phyloP scores from a whole-genome alignment of 2,888 invertebrate species.

The Drosophila pegasa region DNA sequence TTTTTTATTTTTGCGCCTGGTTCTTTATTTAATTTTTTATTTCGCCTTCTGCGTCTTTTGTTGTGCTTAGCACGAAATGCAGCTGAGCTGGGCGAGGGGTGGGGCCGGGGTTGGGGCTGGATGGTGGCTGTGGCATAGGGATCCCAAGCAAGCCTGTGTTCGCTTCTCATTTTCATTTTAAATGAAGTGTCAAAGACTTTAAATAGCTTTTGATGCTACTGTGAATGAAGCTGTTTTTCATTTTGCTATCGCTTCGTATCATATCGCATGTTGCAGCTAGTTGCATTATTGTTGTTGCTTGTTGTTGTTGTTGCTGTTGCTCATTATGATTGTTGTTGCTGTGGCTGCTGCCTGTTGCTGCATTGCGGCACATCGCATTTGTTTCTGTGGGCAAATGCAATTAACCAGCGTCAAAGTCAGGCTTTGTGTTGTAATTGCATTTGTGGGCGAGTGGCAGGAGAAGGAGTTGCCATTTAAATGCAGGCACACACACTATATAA shows the following conservation, averaged over 20 bases:
- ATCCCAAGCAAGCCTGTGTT: constrained; percentile 8
- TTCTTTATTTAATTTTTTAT: constrained; percentile 50
- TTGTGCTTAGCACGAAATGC: constrained; percentile 70
- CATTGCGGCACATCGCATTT: constrained; percentile 11
- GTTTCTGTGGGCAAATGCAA: constrained; percentile 28
- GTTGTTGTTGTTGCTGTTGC: constrained; percentile 11
- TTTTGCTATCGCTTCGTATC: constrained; percentile 38
- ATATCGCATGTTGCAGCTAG: constrained; percentile 39
- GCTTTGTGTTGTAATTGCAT: constrained; percentile 27
- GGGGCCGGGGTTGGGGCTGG: too few relatives aligned
- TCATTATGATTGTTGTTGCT: constrained; percentile 10
- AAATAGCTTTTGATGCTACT: constrained; percentile 81
- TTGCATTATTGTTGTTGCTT: constrained; percentile 18
- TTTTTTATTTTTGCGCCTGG: constrained; percentile 41
- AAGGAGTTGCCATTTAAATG: constrained; percentile 6
- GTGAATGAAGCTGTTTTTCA: constrained; percentile 77
- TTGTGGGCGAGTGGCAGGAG: neutral
- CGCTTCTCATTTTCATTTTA: constrained; percentile 78
- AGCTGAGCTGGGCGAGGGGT: too few relatives aligned
- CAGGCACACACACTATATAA: neutral
- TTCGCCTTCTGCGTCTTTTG: constrained; percentile 61
- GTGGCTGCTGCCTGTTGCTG: constrained; percentile 9
- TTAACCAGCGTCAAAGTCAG: constrained; percentile 49
- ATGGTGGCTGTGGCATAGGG: too few relatives aligned
- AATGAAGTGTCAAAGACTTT: constrained; percentile 82